A percentile compares a stretch with the other conserved stretches of the same genome.
These are phyloP conservation scores for Empidonax alnorum DNA, from an alignment of 2,113 vertebrate genomes.

Conservation along the genomic window DNA sequence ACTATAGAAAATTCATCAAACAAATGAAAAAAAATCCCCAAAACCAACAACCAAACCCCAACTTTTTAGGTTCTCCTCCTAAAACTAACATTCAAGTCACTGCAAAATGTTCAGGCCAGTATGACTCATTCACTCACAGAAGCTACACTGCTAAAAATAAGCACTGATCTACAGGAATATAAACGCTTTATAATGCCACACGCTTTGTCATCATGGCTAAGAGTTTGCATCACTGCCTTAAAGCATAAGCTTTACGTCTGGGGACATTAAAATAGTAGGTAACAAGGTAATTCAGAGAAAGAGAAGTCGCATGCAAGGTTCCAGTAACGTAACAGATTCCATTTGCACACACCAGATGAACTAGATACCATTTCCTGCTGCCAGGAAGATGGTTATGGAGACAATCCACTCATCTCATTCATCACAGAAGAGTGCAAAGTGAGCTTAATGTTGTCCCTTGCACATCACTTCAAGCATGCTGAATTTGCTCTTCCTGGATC, in stretches of 20 bases:
- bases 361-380: background rate
- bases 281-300: background rate
- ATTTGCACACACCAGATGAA: background rate
- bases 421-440: background rate
- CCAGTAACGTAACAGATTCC: constrained; percentile 3
- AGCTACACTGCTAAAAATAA: constrained; percentile 47
- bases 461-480: background rate
- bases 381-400: constrained; percentile 2
- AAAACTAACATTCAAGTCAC: background rate
- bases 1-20: background rate
- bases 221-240: background rate
- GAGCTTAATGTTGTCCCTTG: background rate
- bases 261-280: constrained; percentile 2
- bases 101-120: constrained; percentile 7
- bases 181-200: constrained; percentile 27
- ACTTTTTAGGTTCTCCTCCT: background rate
- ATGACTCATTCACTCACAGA: constrained; percentile 49
- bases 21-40: background rate
- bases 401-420: constrained; percentile 36
- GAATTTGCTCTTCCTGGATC: background rate
- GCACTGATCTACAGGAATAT: constrained; percentile 33
- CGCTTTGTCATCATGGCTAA: constrained; percentile 29
- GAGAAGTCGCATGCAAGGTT: background rate
- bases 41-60: background rate
- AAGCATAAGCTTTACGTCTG: background rate